Evolutionary conservation across 2,888 invertebrate species (phyloP), one percentile per base, ranked within the genome.

Genomic region (Bugula neritina): DNA sequence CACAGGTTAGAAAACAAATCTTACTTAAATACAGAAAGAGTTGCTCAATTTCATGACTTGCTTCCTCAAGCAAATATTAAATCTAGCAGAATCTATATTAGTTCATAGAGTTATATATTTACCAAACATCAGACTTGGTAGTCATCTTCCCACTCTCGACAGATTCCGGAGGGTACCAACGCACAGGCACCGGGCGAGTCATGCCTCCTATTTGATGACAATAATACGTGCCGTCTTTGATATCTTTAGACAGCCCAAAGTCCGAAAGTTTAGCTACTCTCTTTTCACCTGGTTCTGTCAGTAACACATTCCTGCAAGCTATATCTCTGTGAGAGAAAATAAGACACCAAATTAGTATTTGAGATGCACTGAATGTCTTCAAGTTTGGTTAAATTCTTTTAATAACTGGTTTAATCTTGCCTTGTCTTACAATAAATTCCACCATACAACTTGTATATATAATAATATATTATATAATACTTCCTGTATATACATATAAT

Each of bases 231-330:
- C 91, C 91, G 81, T 92, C 92, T 10, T 43, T 43, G 54, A 92
- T 89, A 83, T 92, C 92, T 69, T 92, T 86, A 0, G 92, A 91
- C 58, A 92, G 84, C 0, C 92, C 92, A 78, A 92, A 92, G 82
- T 92, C 92, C 0, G 92, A 92, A 74, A 92, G 90, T 84, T 92
- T 92, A 80, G 92, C 90, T 0, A 90, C 90, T 76, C 89, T 89
- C 76, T 91, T 90, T 3, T 21, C 25, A 31, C 63, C 63, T 63
- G 2, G 21, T 0, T 87, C 85, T 1, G 91, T 90, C 1, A 95
- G 89, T 0, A 92, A 85, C n/a, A 92, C 89, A 83, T 92, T 92
- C 71, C 92, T 87, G 0, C 92, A 91, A 0, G 92, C 92, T 73
- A 92, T 85, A 83, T 92, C 92, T 29, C 92, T 87, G 81, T 92